Percentiles rank a stretch among this genome's conserved stretches.
Conservation (phyloP, 2,888 invertebrate species). For the Drosophila anomalata region DNA sequence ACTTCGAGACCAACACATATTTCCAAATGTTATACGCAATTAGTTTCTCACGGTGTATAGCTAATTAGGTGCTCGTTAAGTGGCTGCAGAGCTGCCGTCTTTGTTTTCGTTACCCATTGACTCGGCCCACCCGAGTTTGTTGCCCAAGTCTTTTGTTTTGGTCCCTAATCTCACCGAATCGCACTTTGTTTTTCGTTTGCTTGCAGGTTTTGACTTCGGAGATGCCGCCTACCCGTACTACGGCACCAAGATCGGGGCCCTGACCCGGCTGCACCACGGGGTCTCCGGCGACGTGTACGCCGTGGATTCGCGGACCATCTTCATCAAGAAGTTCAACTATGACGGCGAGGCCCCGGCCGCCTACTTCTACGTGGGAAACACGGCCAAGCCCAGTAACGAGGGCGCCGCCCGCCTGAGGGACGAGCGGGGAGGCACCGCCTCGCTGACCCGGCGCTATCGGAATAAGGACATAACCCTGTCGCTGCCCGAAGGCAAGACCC, state of each 20-base stretch:
- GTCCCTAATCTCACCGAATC: slow-evolving; percentile 26
- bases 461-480: slow-evolving; percentile 93
- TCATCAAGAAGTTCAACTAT: slow-evolving; percentile 94
- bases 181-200: slow-evolving; percentile 32
- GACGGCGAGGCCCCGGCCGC: slow-evolving; percentile 97
- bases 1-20: background rate
- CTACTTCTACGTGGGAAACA: slow-evolving; percentile 94
- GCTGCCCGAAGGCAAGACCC: slow-evolving; percentile 93
- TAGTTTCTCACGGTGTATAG: slow-evolving; percentile 54
- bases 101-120: slow-evolving; percentile 58
- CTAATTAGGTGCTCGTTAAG: slow-evolving; percentile 63
- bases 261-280: slow-evolving; percentile 92
- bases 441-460: slow-evolving; percentile 90
- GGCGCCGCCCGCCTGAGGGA: slow-evolving; percentile 91
- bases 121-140: slow-evolving; percentile 67
- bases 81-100: slow-evolving; percentile 40
- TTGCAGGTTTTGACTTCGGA: slow-evolving; percentile 63
- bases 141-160: slow-evolving; percentile 79
- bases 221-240: slow-evolving; percentile 86
- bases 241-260: slow-evolving; percentile 91
- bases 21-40: background rate
- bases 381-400: slow-evolving; percentile 87
- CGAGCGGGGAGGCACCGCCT: slow-evolving; percentile 91
- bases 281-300: slow-evolving; percentile 94
- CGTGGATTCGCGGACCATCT: slow-evolving; percentile 93